Evolutionary conservation across 2,888 invertebrate genomes (phyloP), one percentile per base, ranked within the genome.

Genomic region (Agrilus cyanescens): DNA sequence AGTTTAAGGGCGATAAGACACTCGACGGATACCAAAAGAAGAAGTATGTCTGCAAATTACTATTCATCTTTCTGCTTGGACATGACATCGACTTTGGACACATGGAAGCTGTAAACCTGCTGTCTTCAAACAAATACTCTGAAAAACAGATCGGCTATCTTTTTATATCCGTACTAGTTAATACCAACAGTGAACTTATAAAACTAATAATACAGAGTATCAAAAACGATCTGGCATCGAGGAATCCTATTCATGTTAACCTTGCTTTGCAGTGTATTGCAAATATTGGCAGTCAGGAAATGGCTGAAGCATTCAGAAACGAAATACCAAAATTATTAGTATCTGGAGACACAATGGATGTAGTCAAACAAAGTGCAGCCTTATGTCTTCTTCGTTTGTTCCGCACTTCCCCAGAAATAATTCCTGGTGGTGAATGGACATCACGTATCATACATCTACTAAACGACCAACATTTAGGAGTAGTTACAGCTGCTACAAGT

Each of bases 11-110:
- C 49, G 98, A 99, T 68, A 98, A 97, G 77, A 97, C 98, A 38
- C 75, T 99, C 46, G 98, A 99, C 75, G 98, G 98, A 32, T 99
- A 99, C 71, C 97, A 99, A 67, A 99, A 99, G 80, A 99, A 99
- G 76, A 99, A 99, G 73, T 99, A 99, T 76, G 98, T 99, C 47
- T 99, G 98, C 74, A 99, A 99, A 71, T 75, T 99, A 55, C 73
- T 99, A 52, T 99, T 99, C 73, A 99, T 99, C 67, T 99, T 98
- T 71, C 76, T 99, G 53, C 81, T 99, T 58, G 98, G 98, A 52
- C 97, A 99, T 71, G 98, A 99, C 71, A 98, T 99, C 67, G 98
- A 99, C 72, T 99, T 99, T 70, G 98, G 98, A 50, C 97, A 98
- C 71, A 98, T 98, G 97, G 98, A 99, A 73, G 98, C 98, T 40